Base-by-base conservation (phyloP, 1,140 invertebrate species). In the Araneus ventricosus region DNA sequence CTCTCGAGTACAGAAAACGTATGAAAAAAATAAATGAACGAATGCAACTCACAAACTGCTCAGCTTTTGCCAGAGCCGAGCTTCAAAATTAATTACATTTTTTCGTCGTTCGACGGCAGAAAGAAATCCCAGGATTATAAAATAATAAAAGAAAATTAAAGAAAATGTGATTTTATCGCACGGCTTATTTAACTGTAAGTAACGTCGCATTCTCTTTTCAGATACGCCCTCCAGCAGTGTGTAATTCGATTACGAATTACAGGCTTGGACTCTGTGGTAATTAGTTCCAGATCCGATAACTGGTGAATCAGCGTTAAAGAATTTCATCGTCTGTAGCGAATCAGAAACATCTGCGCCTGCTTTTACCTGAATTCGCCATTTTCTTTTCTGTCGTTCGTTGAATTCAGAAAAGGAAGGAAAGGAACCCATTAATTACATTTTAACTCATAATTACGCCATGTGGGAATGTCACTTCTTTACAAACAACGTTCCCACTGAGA, bases 191-290 rank as follows among this genome's bases (percentile, higher is more conserved):
- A 34, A 37, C 70, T 75, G 70, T 14, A 75, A 75, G 70, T 75
- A 75, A 34, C 34, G 10, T 4, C 17, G 34, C 30, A 20, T 34
- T 75, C 70, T 75, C 70, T 37, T 75, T 75, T 75, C 70, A 17
- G 70, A 75, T 75, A 75, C 27, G 30, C 14, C 67, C 70, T 34
- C 27, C 70, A 4, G 70, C 30, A 6, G 10, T 34, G 30, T 75
- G 70, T 75, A 75, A 75, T 75, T 75, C 70, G 70, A 75, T 75
- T 75, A 75, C 70, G 70, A 75, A 75, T 75, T 75, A 75, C 70
- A 75, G 34, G 30, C 70, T 75, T 37, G 27, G 70, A 37, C 27
- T 7, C 20, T 75, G 70, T 34, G 70, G 30, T 75, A 75, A 75
- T 75, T 75, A 75, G 70, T 75, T 75, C 70, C 30, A 75, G 70